phyloP scores from a whole-genome alignment of 2,888 invertebrate species.

The Augochlorella aurata region DNA sequence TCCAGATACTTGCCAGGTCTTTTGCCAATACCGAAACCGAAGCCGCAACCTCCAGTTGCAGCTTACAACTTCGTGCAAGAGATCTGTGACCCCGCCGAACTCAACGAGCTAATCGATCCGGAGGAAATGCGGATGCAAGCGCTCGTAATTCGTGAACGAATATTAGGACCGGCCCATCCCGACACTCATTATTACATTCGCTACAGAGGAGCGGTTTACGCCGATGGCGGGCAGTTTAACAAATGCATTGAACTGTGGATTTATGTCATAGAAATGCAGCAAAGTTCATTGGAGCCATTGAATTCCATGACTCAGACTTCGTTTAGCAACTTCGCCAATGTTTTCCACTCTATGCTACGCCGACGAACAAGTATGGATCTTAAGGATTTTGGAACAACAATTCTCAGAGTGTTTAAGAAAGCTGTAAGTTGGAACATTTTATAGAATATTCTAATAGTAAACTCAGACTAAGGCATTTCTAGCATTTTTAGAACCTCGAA shows the following conservation, averaged over 20 bases:
- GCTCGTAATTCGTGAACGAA: conserved; percentile 94
- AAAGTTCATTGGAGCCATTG: conserved; percentile 94
- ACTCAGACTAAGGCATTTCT: too few species aligned
- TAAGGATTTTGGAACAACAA: conserved; percentile 91
- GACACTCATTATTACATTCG: conserved; percentile 98
- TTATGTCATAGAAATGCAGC: conserved; percentile 98
- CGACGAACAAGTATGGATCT: conserved; percentile 87
- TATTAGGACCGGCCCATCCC: conserved; percentile 95
- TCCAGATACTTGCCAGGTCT: conserved; percentile 85
- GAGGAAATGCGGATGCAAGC: conserved; percentile 99
- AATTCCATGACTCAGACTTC: conserved; percentile 97
- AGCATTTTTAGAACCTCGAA: too few species aligned
- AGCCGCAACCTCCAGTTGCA: conserved; percentile 87
- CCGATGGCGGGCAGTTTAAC: conserved; percentile 96
- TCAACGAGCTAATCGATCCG: conserved; percentile 95
- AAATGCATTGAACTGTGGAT: conserved; percentile 97
- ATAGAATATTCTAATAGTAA: background rate
- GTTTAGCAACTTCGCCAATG: conserved; percentile 96
- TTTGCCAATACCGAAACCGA: conserved; percentile 89
- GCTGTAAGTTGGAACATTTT: conserved; percentile 83
- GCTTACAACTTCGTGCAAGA: conserved; percentile 96
- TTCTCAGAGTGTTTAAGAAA: conserved; percentile 91
- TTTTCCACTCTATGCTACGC: conserved; percentile 96
- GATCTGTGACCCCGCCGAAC: conserved; percentile 89
- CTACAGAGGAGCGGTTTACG: conserved; percentile 96